These are phyloP conservation scores for Danio kyathit DNA, from an alignment of 2,797 vertebrate species.

Conservation along the genomic window DNA sequence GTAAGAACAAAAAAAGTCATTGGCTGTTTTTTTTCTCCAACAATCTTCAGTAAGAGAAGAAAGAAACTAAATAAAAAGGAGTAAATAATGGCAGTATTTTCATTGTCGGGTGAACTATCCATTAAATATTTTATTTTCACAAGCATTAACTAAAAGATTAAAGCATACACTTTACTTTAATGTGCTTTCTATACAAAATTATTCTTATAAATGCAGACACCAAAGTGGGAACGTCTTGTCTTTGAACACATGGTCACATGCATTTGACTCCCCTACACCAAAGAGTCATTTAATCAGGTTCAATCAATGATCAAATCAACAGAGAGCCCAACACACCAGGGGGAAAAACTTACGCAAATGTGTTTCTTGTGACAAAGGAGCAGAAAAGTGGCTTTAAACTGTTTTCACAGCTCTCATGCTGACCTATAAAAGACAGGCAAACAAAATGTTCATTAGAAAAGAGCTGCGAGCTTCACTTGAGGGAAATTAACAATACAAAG, in stretches of 20 bases:
- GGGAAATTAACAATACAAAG: background rate
- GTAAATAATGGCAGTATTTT: too few species aligned
- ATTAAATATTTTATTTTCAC: too few species aligned
- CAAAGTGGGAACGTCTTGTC: background rate
- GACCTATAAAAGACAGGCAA: background rate
- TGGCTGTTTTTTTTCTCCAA: too few species aligned
- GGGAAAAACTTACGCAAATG: background rate
- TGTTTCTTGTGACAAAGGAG: background rate
- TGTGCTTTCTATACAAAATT: background rate
- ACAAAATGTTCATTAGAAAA: slow-evolving; percentile 18
- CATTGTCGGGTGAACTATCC: too few species aligned
- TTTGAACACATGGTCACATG: background rate
- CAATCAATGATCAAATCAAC: slow-evolving; percentile 24
- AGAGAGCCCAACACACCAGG: background rate
- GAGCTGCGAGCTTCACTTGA: slow-evolving; percentile 35
- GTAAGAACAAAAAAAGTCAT: too few species aligned
- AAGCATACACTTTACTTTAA: too few species aligned
- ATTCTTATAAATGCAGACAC: background rate
- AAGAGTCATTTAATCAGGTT: slow-evolving; percentile 1
- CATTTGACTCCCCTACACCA: background rate
- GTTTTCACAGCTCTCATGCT: background rate
- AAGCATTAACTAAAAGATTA: too few species aligned
- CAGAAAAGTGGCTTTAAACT: background rate
- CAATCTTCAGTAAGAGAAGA: too few species aligned
- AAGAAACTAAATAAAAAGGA: too few species aligned